Conservation (phyloP, 1,140 invertebrate species). For the Caenorhabditis latens region DNA sequence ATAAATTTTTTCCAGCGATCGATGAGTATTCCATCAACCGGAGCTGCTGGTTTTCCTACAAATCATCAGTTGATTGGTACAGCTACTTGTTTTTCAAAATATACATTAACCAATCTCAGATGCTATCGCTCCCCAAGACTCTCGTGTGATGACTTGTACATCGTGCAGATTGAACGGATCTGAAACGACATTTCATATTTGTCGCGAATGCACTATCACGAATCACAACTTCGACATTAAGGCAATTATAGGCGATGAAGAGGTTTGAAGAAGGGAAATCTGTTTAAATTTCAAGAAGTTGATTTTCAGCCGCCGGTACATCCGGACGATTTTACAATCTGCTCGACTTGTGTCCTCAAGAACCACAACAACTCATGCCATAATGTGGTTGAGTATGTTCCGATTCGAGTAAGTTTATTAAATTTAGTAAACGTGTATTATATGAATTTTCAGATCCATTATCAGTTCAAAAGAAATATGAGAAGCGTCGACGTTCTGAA, state of each 20-base stretch:
- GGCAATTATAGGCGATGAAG: neutral
- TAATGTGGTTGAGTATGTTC: neutral
- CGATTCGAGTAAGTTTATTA: neutral
- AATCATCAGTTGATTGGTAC: neutral
- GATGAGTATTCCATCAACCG: too few species aligned
- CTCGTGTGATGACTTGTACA: neutral
- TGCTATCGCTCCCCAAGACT: neutral
- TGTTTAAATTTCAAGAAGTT: neutral
- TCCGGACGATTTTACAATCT: neutral
- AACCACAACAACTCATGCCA: neutral
- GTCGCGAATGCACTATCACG: neutral
- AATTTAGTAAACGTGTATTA: neutral
- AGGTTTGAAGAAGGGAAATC: neutral
- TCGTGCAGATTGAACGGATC: neutral
- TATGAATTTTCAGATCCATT: neutral
- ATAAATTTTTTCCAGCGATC: too few species aligned
- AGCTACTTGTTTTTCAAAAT: too few species aligned
- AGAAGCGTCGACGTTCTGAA: neutral
- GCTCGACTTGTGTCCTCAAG: slow-evolving; percentile 21
- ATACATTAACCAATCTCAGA: neutral
- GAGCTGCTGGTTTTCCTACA: too few species aligned
- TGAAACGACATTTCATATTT: neutral
- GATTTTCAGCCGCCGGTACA: slow-evolving; percentile 8
- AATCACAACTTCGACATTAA: neutral
- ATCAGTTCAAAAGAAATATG: neutral